These are phyloP conservation scores for Ennomos fuscantarius DNA, from an alignment of 2,888 invertebrate species.

Conservation along the genomic window DNA sequence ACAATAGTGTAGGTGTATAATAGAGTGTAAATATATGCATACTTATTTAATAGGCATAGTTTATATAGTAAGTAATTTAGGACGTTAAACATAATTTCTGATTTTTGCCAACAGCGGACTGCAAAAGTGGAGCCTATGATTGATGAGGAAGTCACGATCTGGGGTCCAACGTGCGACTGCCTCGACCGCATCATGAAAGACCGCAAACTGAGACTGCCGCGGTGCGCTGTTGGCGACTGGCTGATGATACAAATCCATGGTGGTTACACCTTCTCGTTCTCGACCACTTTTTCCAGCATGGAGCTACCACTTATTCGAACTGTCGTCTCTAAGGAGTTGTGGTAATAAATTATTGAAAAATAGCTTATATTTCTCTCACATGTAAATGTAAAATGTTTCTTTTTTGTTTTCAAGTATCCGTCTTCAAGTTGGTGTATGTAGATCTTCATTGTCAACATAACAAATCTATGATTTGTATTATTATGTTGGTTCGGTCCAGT, in stretches of 20 bases:
- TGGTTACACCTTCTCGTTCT: slow-evolving; percentile 46
- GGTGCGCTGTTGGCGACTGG: slow-evolving; percentile 49
- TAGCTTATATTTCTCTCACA: too few species aligned
- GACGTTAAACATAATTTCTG: too few species aligned
- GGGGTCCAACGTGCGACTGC: slow-evolving; percentile 56
- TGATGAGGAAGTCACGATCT: slow-evolving; percentile 46
- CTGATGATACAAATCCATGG: slow-evolving; percentile 49
- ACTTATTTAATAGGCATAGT: too few species aligned
- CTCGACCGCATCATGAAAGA: slow-evolving; percentile 49
- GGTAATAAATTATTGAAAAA: slow-evolving; percentile 39
- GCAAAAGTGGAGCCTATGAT: slow-evolving; percentile 17
- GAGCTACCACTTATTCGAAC: slow-evolving; percentile 44
- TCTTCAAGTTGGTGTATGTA: too few species aligned
- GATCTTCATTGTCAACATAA: too few species aligned
- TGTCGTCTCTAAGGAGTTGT: slow-evolving; percentile 48
- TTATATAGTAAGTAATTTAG: too few species aligned
- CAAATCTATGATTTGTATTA: too few species aligned
- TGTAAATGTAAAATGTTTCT: too few species aligned
- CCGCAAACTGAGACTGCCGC: slow-evolving; percentile 40
- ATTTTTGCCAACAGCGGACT: slow-evolving; percentile 24
- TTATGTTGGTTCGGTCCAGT: too few species aligned
- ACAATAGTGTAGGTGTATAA: too few species aligned
- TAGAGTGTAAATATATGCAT: too few species aligned
- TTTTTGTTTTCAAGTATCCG: too few species aligned
- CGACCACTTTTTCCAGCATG: slow-evolving; percentile 48